Evolutionary conservation across 2,888 invertebrate genomes (phyloP).

Genomic region (Heteropelma amictum): DNA sequence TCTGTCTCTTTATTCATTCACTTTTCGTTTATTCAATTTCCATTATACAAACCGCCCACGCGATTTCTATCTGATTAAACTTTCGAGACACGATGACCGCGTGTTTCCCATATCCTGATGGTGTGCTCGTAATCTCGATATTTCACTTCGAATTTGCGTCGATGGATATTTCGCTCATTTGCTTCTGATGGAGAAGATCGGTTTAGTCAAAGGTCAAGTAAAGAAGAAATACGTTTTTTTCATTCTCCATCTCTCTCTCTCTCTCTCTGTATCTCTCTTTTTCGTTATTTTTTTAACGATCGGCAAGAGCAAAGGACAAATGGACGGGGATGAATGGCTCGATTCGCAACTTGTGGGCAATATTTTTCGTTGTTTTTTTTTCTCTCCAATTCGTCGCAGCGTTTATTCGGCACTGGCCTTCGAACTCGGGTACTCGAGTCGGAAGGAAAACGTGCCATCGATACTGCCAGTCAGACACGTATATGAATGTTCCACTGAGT

Average conservation of each 20-base stretch:
- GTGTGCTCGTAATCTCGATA: neutral
- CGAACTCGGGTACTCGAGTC: conserved; percentile 1
- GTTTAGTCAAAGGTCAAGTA: no score
- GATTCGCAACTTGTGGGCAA: conserved; percentile 15
- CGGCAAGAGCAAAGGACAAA: no score
- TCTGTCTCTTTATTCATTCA: neutral
- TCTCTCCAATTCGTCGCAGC: neutral
- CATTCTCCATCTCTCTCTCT: no score
- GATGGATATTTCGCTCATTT: neutral
- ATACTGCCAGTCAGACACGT: neutral
- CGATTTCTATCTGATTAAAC: conserved; percentile 46
- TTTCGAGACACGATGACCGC: conserved; percentile 32
- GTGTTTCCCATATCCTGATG: conserved; percentile 12
- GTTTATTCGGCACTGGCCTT: neutral
- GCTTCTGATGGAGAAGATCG: no score
- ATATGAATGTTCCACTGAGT: conserved; percentile 15
- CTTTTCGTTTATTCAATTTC: no score
- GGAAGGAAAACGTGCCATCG: no score
- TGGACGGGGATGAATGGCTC: no score
- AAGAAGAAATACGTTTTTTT: no score
- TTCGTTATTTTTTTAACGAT: no score
- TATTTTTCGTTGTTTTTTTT: neutral
- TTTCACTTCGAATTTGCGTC: neutral
- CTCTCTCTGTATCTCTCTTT: no score
- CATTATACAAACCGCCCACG: conserved; percentile 36